These are phyloP conservation scores for Eclectus roratus DNA, from an alignment of 2,113 vertebrate genomes.

Conservation along the genomic window DNA sequence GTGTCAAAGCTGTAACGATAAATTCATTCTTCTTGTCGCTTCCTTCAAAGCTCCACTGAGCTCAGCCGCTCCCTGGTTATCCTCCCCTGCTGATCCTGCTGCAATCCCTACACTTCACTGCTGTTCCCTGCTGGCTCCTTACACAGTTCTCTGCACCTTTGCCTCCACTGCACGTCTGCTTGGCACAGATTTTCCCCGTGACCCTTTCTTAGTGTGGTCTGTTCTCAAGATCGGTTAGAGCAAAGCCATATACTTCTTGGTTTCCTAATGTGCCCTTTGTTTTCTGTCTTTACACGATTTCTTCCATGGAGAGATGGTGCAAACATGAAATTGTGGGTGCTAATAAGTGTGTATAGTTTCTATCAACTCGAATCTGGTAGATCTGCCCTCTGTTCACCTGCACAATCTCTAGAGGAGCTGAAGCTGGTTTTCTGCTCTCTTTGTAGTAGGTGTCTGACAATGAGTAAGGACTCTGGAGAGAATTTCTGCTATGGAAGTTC, in stretches of 20 bases:
- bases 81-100: not conserved
- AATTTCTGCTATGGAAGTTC: not conserved
- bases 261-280: not conserved
- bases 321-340: not conserved
- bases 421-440: not conserved
- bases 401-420: not conserved
- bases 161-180: not conserved
- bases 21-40: constrained; percentile 15
- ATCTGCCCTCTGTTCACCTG: not conserved
- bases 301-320: not conserved
- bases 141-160: not conserved
- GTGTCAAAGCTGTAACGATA: constrained; percentile 5
- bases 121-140: not conserved
- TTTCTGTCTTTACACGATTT: not conserved
- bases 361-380: not conserved
- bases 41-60: constrained; percentile 17
- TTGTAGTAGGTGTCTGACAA: not conserved
- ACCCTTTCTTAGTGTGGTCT: not conserved
- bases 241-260: not conserved
- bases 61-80: constrained; percentile 37
- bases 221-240: not conserved
- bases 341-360: not conserved
- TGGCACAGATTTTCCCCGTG: not conserved
- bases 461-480: not conserved
- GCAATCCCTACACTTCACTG: not conserved